Evolutionary conservation across 2,113 vertebrate species (phyloP).

Genomic region (Lepus americanus): DNA sequence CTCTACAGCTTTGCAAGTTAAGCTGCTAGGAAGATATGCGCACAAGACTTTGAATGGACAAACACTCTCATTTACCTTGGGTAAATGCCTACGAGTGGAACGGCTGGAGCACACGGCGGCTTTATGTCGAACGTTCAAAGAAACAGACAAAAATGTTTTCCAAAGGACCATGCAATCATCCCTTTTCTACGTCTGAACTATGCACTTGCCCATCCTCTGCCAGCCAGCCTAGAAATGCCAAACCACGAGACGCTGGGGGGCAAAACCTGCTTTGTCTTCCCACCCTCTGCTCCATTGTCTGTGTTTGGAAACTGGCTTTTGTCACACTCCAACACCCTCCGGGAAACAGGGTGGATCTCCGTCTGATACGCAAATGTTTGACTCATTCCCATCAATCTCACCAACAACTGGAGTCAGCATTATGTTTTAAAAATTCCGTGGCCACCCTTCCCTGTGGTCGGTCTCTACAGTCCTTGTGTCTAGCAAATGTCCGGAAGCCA

Average conservation of each 20-base stretch:
- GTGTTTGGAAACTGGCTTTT: neutral
- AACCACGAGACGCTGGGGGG: neutral
- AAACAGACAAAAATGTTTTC: conserved; percentile 4
- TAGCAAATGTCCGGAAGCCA: conserved; percentile 34
- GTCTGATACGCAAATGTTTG: conserved; percentile 51
- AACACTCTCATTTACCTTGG: conserved; percentile 14
- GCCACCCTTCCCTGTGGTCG: conserved; percentile 60
- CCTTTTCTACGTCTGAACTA: conserved; percentile 16
- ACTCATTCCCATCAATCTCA: conserved; percentile 43
- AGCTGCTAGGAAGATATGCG: neutral
- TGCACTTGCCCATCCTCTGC: neutral
- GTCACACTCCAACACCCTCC: neutral
- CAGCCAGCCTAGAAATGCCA: neutral
- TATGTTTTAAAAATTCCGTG: conserved; percentile 47
- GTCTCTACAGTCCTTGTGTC: conserved; percentile 29
- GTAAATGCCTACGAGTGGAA: neutral
- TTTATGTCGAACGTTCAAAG: conserved; percentile 27
- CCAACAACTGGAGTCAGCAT: conserved; percentile 3
- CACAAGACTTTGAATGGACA: neutral
- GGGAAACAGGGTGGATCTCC: neutral
- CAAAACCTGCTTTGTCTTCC: neutral
- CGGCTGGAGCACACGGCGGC: neutral
- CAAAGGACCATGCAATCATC: neutral
- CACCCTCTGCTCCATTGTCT: conserved; percentile 9
- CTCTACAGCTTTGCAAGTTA: neutral